A percentile compares a stretch with the other conserved stretches of the same genome.
These are phyloP conservation scores for Xanthia togata DNA, from an alignment of 2,888 invertebrate genomes.

Conservation along the genomic window DNA sequence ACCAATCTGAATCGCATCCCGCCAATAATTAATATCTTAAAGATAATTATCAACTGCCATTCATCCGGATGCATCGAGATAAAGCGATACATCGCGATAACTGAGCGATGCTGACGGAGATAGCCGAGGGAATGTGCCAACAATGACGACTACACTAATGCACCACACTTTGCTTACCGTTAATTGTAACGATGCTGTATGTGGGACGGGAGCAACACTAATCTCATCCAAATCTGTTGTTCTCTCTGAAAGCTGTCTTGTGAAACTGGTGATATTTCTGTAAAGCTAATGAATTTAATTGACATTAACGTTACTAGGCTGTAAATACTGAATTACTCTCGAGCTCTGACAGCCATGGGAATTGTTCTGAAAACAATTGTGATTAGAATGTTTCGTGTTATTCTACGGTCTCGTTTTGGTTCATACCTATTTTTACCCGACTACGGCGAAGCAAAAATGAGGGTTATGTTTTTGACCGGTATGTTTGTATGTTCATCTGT, in stretches of 20 bases:
- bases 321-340: neutral
- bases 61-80: slow-evolving; percentile 52
- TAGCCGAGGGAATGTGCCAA: slow-evolving; percentile 58
- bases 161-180: slow-evolving; percentile 55
- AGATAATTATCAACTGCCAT: slow-evolving; percentile 57
- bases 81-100: slow-evolving; percentile 44
- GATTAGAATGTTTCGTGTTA: slow-evolving; percentile 17
- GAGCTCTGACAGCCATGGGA: slow-evolving; percentile 14
- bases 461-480: too few species aligned
- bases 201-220: slow-evolving; percentile 46
- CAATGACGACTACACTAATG: slow-evolving; percentile 56
- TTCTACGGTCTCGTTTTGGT: neutral
- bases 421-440: neutral
- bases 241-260: slow-evolving; percentile 36
- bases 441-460: too few species aligned
- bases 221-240: slow-evolving; percentile 31
- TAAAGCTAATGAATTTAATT: slow-evolving; percentile 51
- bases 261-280: slow-evolving; percentile 31
- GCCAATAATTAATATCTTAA: slow-evolving; percentile 58
- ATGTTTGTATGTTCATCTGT: too few species aligned
- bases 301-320: slow-evolving; percentile 20
- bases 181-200: slow-evolving; percentile 45
- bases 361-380: slow-evolving; percentile 23
- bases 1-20: slow-evolving; percentile 44
- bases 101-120: slow-evolving; percentile 41